Evolutionary conservation across 2,113 vertebrate genomes (phyloP), one percentile per base, ranked within the genome.

Genomic region (Centropristis striata): DNA sequence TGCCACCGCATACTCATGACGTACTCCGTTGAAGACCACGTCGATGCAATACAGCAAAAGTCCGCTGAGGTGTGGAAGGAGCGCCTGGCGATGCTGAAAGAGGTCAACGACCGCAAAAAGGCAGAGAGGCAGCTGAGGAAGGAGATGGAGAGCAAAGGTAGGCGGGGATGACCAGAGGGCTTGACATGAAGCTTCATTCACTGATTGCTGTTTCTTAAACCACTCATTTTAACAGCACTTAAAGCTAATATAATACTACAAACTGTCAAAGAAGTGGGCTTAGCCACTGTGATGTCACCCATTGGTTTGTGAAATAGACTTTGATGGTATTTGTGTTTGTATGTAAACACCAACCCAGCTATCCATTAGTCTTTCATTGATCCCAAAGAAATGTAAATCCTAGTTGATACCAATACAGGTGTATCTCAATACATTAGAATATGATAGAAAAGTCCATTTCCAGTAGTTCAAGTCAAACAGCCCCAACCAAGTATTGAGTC

Each of bases 1-100:
- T 99, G 97, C 84, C 97, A 99, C 91, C 96, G 98, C 23, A 99
- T 99, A 49, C 96, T 99, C 1, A 98, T 99, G 98, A 99, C 98
- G 0, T 99, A 99, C 84, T 99, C 98, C 0, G 96, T 98, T 64
- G 97, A 98, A 86, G 98, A 99, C 82, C 97, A 99, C 0, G 96
- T 99, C 53, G 98, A 99, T 6, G 90, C 95, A 18, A 96, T 95
- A 80, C 98, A 98, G 78, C 97, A 98, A 64, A 93, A 93, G 0
- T 97, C 98, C 0, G 97, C 96, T 0, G 98, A 98, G 87, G 85
- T 99, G 41, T 99, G 98, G 97, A 98, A 97, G 89, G 98, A 99
- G 72, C 96, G 98, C 1, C 89, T 99, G 0, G 98, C 98, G 0
- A 90, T 96, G 58, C 80, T 98, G 53, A 99, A 99, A 88, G 97